Percentiles rank a stretch among this genome's conserved stretches.
These are phyloP conservation scores for Terrapene triunguis DNA, from an alignment of 2,113 vertebrate species.

Conservation along the genomic window DNA sequence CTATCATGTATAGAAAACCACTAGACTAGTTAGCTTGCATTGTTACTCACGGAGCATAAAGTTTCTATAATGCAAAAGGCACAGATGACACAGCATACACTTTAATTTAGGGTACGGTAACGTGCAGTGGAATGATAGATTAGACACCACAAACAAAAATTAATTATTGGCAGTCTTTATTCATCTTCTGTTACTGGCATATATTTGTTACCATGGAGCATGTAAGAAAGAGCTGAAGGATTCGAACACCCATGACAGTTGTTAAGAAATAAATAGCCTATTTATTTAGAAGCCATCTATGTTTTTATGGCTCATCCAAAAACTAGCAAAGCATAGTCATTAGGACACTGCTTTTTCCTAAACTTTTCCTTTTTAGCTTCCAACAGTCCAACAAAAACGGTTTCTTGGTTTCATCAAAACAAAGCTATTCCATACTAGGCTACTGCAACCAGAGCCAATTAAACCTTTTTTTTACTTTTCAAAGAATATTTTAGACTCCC, in stretches of 20 bases:
- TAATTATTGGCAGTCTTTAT: not conserved
- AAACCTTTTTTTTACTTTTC: not conserved
- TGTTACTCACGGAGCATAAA: constrained; percentile 8
- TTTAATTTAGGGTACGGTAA: constrained; percentile 24
- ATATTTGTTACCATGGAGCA: not conserved
- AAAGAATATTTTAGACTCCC: not conserved
- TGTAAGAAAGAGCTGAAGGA: not conserved
- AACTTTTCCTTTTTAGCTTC: not conserved
- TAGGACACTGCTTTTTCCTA: not conserved
- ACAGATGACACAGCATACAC: not conserved
- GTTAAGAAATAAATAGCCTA: not conserved
- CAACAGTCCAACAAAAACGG: not conserved
- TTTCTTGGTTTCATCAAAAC: not conserved
- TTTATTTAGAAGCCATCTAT: constrained; percentile 6
- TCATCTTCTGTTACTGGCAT: constrained; percentile 10
- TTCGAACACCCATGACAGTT: not conserved
- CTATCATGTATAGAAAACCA: not conserved
- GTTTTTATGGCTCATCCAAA: not conserved
- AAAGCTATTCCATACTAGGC: not conserved
- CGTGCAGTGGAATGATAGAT: not conserved
- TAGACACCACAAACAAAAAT: not conserved
- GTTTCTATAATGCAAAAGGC: constrained; percentile 28
- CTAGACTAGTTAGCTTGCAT: not conserved
- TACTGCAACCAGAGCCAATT: not conserved
- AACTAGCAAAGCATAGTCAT: not conserved